A percentile compares a stretch with the other conserved stretches of the same genome.
Evolutionary conservation across 2,113 vertebrate species (phyloP).

Genomic region (Microcebus lehilahytsara): DNA sequence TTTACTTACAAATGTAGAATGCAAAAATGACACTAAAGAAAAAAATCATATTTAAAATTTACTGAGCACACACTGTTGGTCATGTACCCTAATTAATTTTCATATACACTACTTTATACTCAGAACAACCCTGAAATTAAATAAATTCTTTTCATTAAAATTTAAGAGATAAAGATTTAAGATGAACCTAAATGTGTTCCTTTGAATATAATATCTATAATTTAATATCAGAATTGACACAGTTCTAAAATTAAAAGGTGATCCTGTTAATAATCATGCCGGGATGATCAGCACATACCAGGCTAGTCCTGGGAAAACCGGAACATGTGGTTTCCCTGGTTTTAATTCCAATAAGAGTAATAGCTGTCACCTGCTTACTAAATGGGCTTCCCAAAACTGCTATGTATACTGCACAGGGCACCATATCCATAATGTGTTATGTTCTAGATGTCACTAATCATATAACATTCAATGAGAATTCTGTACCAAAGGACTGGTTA

Average conservation of each 20-base stretch:
- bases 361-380: rapidly evolving
- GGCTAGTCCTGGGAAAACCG: neutral
- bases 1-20: neutral
- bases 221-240: neutral
- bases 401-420: too few relatives aligned
- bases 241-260: neutral
- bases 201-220: neutral
- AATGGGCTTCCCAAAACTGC: neutral
- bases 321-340: neutral
- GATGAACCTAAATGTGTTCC: neutral
- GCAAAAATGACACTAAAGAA: neutral
- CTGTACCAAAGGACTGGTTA: neutral
- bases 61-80: neutral
- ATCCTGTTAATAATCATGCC: neutral
- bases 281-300: neutral
- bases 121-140: neutral
- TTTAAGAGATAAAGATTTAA: too few relatives aligned
- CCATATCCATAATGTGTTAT: too few relatives aligned
- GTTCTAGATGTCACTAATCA: neutral
- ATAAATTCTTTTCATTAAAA: neutral
- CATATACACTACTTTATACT: neutral
- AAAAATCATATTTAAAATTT: neutral
- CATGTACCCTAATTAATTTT: neutral
- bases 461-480: rapidly evolving
- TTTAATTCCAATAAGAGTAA: neutral